Conservation (phyloP, 2,888 invertebrate species). For the Phania funesta region DNA sequence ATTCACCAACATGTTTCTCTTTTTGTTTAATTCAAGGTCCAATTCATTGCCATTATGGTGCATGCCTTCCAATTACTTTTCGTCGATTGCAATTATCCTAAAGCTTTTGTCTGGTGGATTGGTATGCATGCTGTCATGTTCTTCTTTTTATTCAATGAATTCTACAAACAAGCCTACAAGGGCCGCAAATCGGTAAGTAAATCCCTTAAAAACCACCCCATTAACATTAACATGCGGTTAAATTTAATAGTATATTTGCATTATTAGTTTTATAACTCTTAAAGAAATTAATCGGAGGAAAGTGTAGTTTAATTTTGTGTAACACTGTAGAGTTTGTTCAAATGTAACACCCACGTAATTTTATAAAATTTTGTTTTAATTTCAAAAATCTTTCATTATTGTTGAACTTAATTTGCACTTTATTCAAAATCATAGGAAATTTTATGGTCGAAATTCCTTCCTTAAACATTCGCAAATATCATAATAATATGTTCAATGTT, state of each 20-base stretch:
- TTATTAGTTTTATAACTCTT: slow-evolving; percentile 5
- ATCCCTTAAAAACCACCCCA: not conserved
- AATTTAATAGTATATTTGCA: slow-evolving; percentile 37
- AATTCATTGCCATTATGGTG: slow-evolving; percentile 93
- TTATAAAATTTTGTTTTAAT: no score
- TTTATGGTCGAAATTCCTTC: no score
- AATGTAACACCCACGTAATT: no score
- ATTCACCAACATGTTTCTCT: not conserved
- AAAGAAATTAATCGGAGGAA: not conserved
- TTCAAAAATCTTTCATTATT: no score
- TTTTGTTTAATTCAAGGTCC: slow-evolving; percentile 84
- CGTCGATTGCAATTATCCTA: slow-evolving; percentile 95
- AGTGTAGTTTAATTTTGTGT: no score
- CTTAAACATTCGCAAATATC: no score
- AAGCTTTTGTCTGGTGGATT: slow-evolving; percentile 97
- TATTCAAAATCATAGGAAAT: no score
- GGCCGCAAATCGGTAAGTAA: slow-evolving; percentile 77
- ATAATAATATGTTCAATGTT: no score
- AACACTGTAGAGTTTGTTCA: no score
- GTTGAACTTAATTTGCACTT: no score
- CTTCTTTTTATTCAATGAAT: slow-evolving; percentile 96
- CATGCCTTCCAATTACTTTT: slow-evolving; percentile 96
- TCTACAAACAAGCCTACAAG: slow-evolving; percentile 91
- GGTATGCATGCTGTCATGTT: slow-evolving; percentile 97
- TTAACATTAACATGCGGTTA: not conserved